Evolutionary conservation across 2,113 vertebrate species (phyloP).

Genomic region (Corythornis cristatus): DNA sequence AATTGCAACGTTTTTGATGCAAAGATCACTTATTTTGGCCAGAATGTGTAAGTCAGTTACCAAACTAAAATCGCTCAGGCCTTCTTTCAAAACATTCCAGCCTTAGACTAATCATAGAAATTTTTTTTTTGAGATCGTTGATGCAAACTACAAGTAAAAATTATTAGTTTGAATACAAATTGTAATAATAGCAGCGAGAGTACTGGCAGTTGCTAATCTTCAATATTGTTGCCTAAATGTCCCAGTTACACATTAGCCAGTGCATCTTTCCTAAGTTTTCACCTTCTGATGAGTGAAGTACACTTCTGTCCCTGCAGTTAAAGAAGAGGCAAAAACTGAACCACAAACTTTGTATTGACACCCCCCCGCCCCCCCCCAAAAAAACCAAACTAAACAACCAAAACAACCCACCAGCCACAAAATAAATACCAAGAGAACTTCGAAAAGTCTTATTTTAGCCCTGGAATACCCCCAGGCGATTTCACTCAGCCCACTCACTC

Average conservation of each 20-base stretch:
- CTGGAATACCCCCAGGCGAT: not conserved
- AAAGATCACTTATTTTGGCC: not conserved
- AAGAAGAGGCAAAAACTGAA: not conserved
- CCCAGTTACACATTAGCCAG: not conserved
- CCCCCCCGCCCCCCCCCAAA: not conserved
- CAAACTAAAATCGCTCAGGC: not conserved
- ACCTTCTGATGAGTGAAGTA: not conserved
- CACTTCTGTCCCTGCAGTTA: not conserved
- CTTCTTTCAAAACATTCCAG: not conserved
- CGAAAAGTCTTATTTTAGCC: not conserved
- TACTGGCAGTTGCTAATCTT: not conserved
- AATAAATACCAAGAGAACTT: not conserved
- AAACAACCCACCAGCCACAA: not conserved
- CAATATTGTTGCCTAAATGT: rapidly evolving
- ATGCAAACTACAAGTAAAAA: not conserved
- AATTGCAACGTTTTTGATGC: rapidly evolving
- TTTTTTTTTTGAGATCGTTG: not conserved
- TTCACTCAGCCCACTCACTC: rapidly evolving
- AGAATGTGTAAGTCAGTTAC: not conserved
- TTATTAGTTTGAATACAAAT: not conserved
- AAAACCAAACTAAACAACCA: not conserved
- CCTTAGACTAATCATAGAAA: not conserved
- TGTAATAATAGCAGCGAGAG: not conserved
- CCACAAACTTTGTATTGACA: not conserved
- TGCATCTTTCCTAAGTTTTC: not conserved